Conservation (phyloP, 1,140 invertebrate genomes). For the Muscidifurax raptorellus region DNA sequence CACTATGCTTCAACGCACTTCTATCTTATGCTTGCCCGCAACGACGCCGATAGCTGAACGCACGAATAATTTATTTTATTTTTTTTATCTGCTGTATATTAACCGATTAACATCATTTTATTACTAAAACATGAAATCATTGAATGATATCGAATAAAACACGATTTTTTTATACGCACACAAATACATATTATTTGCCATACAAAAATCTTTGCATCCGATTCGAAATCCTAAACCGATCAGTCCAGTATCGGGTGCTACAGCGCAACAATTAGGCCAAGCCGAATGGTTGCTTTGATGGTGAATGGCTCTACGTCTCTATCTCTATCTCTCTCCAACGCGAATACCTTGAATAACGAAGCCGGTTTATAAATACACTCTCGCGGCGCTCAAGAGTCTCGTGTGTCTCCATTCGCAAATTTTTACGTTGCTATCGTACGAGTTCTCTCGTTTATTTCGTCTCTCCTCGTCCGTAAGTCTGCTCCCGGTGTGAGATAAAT, state of each 20-base stretch:
- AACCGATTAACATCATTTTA: neutral
- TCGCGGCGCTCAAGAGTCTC: neutral
- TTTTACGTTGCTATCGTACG: neutral
- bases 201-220: neutral
- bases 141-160: neutral
- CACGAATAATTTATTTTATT: slow-evolving; percentile 30
- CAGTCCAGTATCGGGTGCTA: neutral
- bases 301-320: neutral
- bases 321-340: neutral
- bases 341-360: slow-evolving; percentile 21
- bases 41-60: slow-evolving; percentile 23
- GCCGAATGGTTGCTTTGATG: neutral
- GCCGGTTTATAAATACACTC: slow-evolving; percentile 27
- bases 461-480: neutral
- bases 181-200: neutral
- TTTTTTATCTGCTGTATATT: slow-evolving; percentile 23
- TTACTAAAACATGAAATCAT: neutral
- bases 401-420: slow-evolving; percentile 27
- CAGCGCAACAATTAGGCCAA: neutral
- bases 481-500: neutral
- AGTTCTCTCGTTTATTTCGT: slow-evolving; percentile 15
- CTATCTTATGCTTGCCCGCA: slow-evolving; percentile 13
- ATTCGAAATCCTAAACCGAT: neutral
- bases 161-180: neutral
- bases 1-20: slow-evolving; percentile 58